Evolutionary conservation across 2,888 invertebrate species (phyloP).

Genomic region (Lasioglossum marginatum): DNA sequence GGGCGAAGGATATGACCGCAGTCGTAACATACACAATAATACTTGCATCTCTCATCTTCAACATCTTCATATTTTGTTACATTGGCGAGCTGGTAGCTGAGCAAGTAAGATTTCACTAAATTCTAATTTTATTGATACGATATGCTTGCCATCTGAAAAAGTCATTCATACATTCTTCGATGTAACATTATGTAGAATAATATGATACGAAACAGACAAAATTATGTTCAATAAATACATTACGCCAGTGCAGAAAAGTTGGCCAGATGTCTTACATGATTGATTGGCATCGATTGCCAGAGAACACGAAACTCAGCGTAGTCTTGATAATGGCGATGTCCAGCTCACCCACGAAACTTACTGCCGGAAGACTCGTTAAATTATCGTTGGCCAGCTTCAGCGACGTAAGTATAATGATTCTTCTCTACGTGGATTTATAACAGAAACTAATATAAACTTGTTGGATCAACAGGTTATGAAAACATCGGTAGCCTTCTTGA

Average conservation of each 20-base stretch:
- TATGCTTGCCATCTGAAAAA: background rate
- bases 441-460: background rate
- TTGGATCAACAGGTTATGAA: slow-evolving; percentile 25
- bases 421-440: background rate
- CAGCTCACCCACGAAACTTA: slow-evolving; percentile 60
- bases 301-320: slow-evolving; percentile 53
- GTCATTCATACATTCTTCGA: background rate
- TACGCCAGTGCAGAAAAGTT: slow-evolving; percentile 63
- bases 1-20: slow-evolving; percentile 28
- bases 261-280: slow-evolving; percentile 68
- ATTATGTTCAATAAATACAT: background rate
- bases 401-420: slow-evolving; percentile 43
- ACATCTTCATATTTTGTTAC: slow-evolving; percentile 69
- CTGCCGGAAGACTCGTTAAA: slow-evolving; percentile 75
- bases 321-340: slow-evolving; percentile 62
- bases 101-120: slow-evolving; percentile 56
- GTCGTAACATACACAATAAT: slow-evolving; percentile 47
- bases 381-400: slow-evolving; percentile 73
- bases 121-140: background rate
- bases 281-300: slow-evolving; percentile 69
- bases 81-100: slow-evolving; percentile 65
- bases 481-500: slow-evolving; percentile 35
- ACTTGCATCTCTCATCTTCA: slow-evolving; percentile 53
- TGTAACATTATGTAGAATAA: background rate
- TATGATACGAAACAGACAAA: background rate